Evolutionary conservation across 2,888 invertebrate species (phyloP).

Genomic region (Drosophila phalerata): DNA sequence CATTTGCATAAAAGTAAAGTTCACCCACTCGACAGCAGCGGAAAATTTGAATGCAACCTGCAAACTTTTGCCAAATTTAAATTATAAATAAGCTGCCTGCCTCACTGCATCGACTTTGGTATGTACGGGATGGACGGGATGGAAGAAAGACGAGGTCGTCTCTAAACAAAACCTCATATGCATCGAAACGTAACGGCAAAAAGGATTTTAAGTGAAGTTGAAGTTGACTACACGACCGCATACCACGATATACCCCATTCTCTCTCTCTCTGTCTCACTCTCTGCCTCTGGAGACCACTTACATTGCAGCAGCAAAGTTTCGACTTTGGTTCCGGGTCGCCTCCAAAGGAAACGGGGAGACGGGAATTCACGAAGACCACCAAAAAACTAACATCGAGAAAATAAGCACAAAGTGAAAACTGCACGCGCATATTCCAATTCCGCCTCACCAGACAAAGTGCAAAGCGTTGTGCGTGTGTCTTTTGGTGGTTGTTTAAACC

Average conservation of each 20-base stretch:
- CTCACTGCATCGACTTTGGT: constrained; percentile 38
- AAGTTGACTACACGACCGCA: constrained; percentile 80
- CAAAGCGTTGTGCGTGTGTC: constrained; percentile 74
- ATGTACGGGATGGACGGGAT: not conserved
- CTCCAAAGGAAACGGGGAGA: not conserved
- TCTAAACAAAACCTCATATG: constrained; percentile 81
- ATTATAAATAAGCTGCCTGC: constrained; percentile 76
- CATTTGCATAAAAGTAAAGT: constrained; percentile 81
- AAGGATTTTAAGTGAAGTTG: constrained; percentile 82
- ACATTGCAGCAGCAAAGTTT: constrained; percentile 74
- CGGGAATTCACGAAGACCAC: constrained; percentile 27
- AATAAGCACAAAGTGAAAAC: constrained; percentile 71
- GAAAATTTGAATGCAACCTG: constrained; percentile 78
- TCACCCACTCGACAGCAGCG: constrained; percentile 76
- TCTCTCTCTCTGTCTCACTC: not conserved
- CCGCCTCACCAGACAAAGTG: constrained; percentile 81
- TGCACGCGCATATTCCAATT: constrained; percentile 72
- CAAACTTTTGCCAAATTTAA: constrained; percentile 79
- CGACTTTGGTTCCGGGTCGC: constrained; percentile 36
- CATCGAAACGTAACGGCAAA: constrained; percentile 81
- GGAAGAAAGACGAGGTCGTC: constrained; percentile 30
- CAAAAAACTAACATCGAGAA: constrained; percentile 70
- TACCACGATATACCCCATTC: constrained; percentile 40
- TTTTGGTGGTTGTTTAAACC: constrained; percentile 64
- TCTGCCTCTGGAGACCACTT: constrained; percentile 68